Percentiles rank a stretch among this genome's conserved stretches.
Evolutionary conservation across 30 jellyfish, hydroid and myxozoan species (phyloP).

Genomic region (Turritopsis rubra): DNA sequence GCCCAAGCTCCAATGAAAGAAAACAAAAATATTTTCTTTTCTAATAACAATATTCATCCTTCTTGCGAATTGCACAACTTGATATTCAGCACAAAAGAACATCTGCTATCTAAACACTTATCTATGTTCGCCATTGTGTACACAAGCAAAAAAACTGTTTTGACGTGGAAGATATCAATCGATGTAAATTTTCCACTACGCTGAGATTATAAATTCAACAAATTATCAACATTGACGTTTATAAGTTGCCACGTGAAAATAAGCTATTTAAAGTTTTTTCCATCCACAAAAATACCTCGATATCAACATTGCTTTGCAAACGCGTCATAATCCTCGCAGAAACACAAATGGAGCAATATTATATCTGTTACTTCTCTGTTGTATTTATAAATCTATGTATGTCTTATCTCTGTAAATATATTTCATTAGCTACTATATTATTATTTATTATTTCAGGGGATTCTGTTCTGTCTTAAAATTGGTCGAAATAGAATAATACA

Average conservation of each 20-base stretch:
- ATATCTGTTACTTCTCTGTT: no score
- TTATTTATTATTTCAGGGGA: no score
- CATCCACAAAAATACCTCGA: no score
- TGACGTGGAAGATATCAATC: not conserved
- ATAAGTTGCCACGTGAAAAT: no score
- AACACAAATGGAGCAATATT: no score
- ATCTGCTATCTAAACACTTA: not conserved
- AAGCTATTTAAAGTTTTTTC: no score
- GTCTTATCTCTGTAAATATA: not conserved
- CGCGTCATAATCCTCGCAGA: no score
- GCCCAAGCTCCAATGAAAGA: not conserved
- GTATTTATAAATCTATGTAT: no score
- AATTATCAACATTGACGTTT: not conserved
- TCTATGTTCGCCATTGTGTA: not conserved
- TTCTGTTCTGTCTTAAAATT: no score
- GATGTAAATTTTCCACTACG: not conserved
- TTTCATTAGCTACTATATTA: not conserved
- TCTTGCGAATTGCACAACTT: not conserved
- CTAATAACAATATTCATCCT: not conserved
- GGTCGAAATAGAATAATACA: no score
- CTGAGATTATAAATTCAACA: not conserved
- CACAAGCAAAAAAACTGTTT: not conserved
- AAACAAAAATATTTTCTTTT: not conserved
- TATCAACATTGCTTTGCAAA: no score
- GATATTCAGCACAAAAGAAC: not conserved